Evolutionary conservation across 2,888 invertebrate species (phyloP), one percentile per base, ranked within the genome.

Genomic region (Andrena chrysosceles): DNA sequence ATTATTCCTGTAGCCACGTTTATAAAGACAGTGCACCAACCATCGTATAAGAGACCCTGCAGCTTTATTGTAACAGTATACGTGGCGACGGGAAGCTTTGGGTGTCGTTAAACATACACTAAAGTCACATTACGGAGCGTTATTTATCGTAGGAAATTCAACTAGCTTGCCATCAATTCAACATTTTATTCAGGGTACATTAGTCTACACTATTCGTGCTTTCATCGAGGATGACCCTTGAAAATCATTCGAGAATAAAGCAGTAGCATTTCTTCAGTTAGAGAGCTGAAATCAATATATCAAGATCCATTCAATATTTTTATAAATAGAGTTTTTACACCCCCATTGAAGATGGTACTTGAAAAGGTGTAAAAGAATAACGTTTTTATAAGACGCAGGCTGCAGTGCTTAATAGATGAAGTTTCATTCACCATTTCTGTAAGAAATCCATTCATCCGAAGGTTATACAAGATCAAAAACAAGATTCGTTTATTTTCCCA

Each of bases 1-100:
- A 69, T 63, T 69, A 69, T 73, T 52, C 56, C 56, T 10, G 23
- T 66, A 29, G 10, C 23, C 69, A 26, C 69, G 69, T 42, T 70
- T 48, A 42, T 42, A 29, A 56, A 42, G 42, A 23, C 26, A 20
- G 35, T 56, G 42, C n/a, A 26, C 16, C 42, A 42, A 42, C 42
- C 42, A 70, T 42, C 35, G 8, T 7, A 33, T 2, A 7, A 13
- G 13, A 29, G 48, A 35, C n/a, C 29, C 48, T 59, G n/a, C 20
- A 33, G 10, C 20, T 54, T 20, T 62, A 13, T 42, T 8, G 33
- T n/a, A 23, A 52, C 10, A 16, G n/a, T 35, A 54, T 54, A n/a
- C 26, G 26, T 26, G 3, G 31, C 23, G n/a, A 54, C 7, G n/a
- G 29, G 8, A 13, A 54, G n/a, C 54, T 63, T 48, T 1, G n/a